A percentile compares a stretch with the other conserved stretches of the same genome.
These are phyloP conservation scores for Macrocentrus cingulum DNA, from an alignment of 1,140 invertebrate genomes.

Conservation along the genomic window DNA sequence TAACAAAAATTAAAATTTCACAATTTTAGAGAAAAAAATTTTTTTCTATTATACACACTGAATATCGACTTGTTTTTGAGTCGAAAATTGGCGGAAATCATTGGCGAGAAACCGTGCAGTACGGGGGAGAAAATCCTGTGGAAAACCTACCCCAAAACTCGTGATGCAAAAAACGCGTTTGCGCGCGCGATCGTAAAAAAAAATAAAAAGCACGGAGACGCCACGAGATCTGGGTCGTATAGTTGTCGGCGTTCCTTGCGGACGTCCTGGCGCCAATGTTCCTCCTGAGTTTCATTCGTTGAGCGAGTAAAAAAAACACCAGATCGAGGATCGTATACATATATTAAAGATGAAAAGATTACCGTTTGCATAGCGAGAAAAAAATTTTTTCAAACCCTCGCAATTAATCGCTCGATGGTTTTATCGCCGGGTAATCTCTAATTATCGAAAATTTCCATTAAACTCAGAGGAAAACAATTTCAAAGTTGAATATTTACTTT, in stretches of 20 bases:
- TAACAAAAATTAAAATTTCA: too few species aligned
- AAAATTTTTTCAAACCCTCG: neutral
- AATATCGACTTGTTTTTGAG: neutral
- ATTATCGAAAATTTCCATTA: too few species aligned
- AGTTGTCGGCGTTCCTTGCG: slow-evolving; percentile 40
- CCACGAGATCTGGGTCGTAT: slow-evolving; percentile 54
- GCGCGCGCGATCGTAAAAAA: slow-evolving; percentile 47
- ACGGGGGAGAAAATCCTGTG: slow-evolving; percentile 29
- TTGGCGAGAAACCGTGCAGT: slow-evolving; percentile 4
- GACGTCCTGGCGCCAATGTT: slow-evolving; percentile 52
- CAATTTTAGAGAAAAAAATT: too few species aligned
- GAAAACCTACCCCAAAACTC: slow-evolving; percentile 47
- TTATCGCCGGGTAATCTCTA: too few species aligned
- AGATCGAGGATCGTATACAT: slow-evolving; percentile 28
- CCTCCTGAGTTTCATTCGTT: slow-evolving; percentile 42
- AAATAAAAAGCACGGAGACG: slow-evolving; percentile 30
- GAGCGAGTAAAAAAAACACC: slow-evolving; percentile 18
- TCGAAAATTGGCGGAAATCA: too few species aligned
- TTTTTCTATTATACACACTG: too few species aligned
- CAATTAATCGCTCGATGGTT: too few species aligned
- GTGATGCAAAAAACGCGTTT: slow-evolving; percentile 29
- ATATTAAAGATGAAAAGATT: slow-evolving; percentile 24
- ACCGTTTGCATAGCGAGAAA: neutral
- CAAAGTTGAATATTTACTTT: too few species aligned
- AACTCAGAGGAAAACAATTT: too few species aligned